Evolutionary conservation across 2,797 vertebrate species (phyloP).

Genomic region (Argentina silus): DNA sequence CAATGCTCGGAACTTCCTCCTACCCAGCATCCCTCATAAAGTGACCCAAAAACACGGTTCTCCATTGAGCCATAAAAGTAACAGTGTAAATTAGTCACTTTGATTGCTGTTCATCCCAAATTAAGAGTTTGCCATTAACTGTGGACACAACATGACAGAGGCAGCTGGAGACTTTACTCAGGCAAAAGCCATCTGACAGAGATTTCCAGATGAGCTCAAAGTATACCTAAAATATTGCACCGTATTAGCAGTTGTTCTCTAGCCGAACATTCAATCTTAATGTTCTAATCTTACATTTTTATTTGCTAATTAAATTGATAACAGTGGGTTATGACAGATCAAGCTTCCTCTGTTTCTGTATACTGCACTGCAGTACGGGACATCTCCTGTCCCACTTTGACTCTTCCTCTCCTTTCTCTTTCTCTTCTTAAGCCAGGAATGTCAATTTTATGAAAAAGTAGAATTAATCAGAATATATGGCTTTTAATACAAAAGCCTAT

Average conservation of each 20-base stretch:
- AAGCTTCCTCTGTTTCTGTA: not conserved
- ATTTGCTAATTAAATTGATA: not conserved
- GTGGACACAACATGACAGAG: slow-evolving; percentile 41
- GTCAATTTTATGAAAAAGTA: slow-evolving; percentile 61
- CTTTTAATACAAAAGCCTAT: slow-evolving; percentile 84
- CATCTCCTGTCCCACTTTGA: too few species aligned
- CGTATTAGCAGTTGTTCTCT: not conserved
- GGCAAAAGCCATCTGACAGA: slow-evolving; percentile 18
- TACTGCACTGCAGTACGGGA: not conserved
- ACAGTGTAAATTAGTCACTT: slow-evolving; percentile 55
- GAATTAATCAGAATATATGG: slow-evolving; percentile 92
- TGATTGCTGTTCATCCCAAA: slow-evolving; percentile 58
- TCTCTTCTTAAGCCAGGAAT: slow-evolving; percentile 35
- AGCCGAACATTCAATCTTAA: slow-evolving; percentile 9
- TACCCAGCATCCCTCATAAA: slow-evolving; percentile 64
- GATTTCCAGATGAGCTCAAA: slow-evolving; percentile 17
- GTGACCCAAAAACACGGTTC: slow-evolving; percentile 46
- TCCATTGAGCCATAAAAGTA: slow-evolving; percentile 63
- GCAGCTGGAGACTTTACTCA: slow-evolving; percentile 69
- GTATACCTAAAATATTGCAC: slow-evolving; percentile 1
- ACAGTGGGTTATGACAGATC: not conserved
- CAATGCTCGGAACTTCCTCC: slow-evolving; percentile 56
- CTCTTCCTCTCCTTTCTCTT: slow-evolving; percentile 8
- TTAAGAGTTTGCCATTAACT: slow-evolving; percentile 59
- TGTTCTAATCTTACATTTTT: not conserved